Conservation (phyloP, 1,140 invertebrate genomes). For the Anadara kagoshimensis region DNA sequence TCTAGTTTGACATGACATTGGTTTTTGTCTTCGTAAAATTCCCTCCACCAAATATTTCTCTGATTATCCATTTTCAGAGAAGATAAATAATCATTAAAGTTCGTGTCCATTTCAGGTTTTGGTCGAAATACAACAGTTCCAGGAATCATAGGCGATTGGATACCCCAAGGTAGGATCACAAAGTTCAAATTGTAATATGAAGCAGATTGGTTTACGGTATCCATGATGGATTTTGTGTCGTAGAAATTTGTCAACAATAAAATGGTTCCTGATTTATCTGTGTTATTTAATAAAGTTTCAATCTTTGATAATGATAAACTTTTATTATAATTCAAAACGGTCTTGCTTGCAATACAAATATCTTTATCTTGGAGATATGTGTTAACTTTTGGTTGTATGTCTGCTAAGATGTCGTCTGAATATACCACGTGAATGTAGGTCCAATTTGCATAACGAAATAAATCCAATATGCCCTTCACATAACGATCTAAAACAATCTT, state of each 20-base stretch:
- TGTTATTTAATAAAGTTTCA: neutral
- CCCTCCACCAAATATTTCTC: neutral
- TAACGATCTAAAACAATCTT: neutral
- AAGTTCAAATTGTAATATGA: neutral
- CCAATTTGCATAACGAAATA: slow-evolving; percentile 4
- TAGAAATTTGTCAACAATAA: slow-evolving; percentile 9
- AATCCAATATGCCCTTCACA: neutral
- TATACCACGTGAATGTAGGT: slow-evolving; percentile 4
- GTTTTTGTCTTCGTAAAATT: slow-evolving; percentile 20
- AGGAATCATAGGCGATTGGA: neutral
- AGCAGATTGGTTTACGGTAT: neutral
- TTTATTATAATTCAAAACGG: neutral
- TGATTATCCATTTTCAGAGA: neutral
- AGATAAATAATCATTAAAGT: neutral
- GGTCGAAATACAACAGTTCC: slow-evolving; percentile 10
- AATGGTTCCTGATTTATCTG: slow-evolving; percentile 5
- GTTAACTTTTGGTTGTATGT: neutral
- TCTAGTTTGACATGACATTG: slow-evolving; percentile 21
- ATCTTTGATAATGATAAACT: neutral
- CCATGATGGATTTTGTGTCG: slow-evolving; percentile 4
- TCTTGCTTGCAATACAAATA: slow-evolving; percentile 10
- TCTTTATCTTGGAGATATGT: neutral
- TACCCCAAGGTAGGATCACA: neutral
- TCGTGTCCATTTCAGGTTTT: neutral
- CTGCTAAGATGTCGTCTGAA: neutral